phyloP scores from a whole-genome alignment of 2,797 vertebrate species.

The Trachurus trachurus region DNA sequence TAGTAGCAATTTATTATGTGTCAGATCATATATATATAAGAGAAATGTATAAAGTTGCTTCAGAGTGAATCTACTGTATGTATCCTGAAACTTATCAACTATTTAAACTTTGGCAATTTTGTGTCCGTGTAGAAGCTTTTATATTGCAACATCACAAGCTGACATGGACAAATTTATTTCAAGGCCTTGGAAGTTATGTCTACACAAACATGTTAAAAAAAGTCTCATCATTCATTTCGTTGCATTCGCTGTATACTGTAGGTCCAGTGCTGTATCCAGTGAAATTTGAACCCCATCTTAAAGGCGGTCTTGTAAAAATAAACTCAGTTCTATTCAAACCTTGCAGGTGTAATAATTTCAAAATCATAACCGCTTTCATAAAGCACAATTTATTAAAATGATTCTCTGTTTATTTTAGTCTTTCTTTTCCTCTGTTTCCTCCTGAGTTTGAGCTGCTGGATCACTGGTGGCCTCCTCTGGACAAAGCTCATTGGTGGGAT shows the following conservation, averaged over 20 bases:
- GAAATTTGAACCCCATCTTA: not conserved
- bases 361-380: not conserved
- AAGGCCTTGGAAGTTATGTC: not conserved
- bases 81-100: not conserved
- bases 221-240: not conserved
- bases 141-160: not conserved
- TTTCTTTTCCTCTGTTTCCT: not conserved
- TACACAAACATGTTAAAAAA: not conserved
- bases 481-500: conserved; percentile 35
- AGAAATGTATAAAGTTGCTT: not conserved
- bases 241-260: not conserved
- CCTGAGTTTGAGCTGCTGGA: conserved; percentile 1
- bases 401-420: not conserved
- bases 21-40: not conserved
- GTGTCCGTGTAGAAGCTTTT: not conserved
- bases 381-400: not conserved
- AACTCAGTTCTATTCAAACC: not conserved
- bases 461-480: not conserved
- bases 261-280: not conserved
- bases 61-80: not conserved
- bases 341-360: not conserved
- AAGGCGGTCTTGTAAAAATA: not conserved
- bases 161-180: not conserved
- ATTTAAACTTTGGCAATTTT: too few species aligned
- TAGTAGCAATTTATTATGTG: too few species aligned